Conservation (phyloP, 2,113 vertebrate genomes). For the Peromyscus polionotus region DNA sequence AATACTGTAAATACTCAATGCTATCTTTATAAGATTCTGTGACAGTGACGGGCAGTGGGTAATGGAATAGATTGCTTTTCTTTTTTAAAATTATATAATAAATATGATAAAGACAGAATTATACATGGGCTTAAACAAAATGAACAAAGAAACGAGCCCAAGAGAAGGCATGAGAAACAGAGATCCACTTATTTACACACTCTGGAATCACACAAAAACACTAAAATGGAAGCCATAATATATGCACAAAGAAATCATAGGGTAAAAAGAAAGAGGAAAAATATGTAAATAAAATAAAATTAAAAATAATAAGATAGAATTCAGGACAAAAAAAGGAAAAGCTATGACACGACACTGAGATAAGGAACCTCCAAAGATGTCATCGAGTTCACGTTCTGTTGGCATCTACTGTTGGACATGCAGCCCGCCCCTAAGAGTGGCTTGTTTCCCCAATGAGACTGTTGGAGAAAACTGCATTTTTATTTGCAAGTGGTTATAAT, state of each 20-base stretch:
- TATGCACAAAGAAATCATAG: background rate
- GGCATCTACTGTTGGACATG: background rate
- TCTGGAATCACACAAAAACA: background rate
- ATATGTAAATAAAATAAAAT: background rate
- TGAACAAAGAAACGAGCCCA: background rate
- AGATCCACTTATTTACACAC: background rate
- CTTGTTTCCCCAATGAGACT: background rate
- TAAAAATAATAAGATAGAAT: background rate
- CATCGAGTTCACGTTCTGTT: background rate
- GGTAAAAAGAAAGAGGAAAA: background rate
- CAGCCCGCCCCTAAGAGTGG: background rate
- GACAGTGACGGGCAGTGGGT: background rate
- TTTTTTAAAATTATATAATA: background rate
- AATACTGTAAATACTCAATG: background rate
- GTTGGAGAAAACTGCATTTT: background rate
- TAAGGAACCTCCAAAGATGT: background rate
- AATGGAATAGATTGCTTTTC: background rate
- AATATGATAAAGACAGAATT: background rate
- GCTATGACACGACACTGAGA: background rate
- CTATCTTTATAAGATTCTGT: conserved; percentile 16
- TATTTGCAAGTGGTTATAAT: background rate
- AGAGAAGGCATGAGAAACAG: background rate
- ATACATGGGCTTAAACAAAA: background rate
- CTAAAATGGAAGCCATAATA: background rate
- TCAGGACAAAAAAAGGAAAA: background rate